Conservation (phyloP, 1,140 invertebrate genomes). For the Dryas iulia region DNA sequence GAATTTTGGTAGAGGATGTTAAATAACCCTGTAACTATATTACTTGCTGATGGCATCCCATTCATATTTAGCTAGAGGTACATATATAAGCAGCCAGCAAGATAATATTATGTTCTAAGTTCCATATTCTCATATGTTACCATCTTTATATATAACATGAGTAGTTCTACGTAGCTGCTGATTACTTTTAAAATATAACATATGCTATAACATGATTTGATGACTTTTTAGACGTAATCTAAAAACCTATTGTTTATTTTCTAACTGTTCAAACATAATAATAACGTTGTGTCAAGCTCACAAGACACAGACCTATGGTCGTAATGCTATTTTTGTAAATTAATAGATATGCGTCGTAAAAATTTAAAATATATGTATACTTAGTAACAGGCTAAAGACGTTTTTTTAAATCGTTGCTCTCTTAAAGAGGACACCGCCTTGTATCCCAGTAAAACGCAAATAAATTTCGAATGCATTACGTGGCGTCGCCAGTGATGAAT, state of each 20-base stretch:
- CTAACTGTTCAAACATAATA: slow-evolving; percentile 36
- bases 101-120: no score
- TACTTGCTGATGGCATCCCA: no score
- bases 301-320: slow-evolving; percentile 29
- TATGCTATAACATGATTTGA: no score
- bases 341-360: slow-evolving; percentile 52
- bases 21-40: no score
- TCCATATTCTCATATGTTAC: no score
- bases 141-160: no score
- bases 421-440: slow-evolving; percentile 46
- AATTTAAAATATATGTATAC: slow-evolving; percentile 54
- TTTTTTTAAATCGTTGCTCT: slow-evolving; percentile 51
- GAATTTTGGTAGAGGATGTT: no score
- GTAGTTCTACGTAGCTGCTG: no score
- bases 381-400: slow-evolving; percentile 43
- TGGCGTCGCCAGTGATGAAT: slow-evolving; percentile 57
- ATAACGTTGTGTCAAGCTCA: slow-evolving; percentile 21
- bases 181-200: no score
- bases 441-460: slow-evolving; percentile 64
- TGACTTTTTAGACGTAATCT: no score
- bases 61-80: no score
- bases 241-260: slow-evolving; percentile 41
- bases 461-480: slow-evolving; percentile 73
- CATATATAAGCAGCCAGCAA: no score
- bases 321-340: slow-evolving; percentile 57